These are phyloP conservation scores for Hoplostethus mediterraneus DNA, from an alignment of 2,797 vertebrate genomes.

Conservation along the genomic window DNA sequence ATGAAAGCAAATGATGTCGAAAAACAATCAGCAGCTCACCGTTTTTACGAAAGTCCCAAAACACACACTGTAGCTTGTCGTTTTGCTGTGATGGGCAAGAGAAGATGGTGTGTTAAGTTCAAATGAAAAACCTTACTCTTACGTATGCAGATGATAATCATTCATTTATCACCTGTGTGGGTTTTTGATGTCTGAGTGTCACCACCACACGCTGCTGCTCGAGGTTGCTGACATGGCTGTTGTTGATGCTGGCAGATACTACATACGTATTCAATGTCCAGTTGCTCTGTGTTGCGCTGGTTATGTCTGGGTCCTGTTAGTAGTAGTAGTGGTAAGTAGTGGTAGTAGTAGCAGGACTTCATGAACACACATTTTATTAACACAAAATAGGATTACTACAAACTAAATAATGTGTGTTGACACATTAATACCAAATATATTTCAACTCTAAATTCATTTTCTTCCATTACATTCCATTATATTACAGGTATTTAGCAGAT, in stretches of 20 bases:
- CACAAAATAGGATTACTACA: neutral
- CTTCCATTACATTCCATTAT: neutral
- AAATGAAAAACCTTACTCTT: neutral
- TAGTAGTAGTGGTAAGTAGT: neutral
- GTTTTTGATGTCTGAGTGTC: conserved; percentile 81
- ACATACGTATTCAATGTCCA: conserved; percentile 85
- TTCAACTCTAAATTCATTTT: neutral
- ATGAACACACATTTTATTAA: neutral
- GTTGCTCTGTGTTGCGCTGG: conserved; percentile 22
- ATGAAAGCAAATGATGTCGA: neutral
- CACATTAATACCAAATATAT: neutral
- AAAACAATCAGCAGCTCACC: conserved; percentile 74
- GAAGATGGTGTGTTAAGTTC: neutral
- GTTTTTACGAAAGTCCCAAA: conserved; percentile 90
- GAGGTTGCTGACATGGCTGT: conserved; percentile 81
- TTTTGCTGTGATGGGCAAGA: conserved; percentile 69
- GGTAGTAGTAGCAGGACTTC: neutral
- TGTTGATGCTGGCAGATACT: conserved; percentile 89
- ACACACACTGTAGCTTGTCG: conserved; percentile 82
- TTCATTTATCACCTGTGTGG: conserved; percentile 63
- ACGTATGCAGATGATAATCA: neutral
- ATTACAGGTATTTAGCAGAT: no score
- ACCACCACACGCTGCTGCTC: conserved; percentile 84
- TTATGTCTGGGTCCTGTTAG: conserved; percentile 75
- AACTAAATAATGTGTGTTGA: neutral